Conservation (phyloP, 2,113 vertebrate genomes). For the Rhizomys pruinosus region DNA sequence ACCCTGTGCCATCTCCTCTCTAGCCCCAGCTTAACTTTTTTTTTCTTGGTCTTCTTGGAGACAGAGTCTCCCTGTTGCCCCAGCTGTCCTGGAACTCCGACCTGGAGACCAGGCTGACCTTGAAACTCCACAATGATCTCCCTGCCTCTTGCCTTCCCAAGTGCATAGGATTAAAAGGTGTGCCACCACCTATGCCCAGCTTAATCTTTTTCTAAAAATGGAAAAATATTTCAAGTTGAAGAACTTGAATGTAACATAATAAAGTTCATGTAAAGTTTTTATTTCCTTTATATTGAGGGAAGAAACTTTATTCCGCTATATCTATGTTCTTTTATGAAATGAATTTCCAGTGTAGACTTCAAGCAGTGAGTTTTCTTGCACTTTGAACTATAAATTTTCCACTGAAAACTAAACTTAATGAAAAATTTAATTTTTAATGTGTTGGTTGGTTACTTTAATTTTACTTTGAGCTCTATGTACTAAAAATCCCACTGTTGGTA, state of each 20-base stretch:
- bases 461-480: slow-evolving; percentile 12
- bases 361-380: slow-evolving; percentile 35
- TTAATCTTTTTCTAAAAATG: slow-evolving; percentile 2
- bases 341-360: slow-evolving; percentile 40
- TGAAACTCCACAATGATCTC: too few species aligned
- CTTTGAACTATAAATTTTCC: slow-evolving; percentile 39
- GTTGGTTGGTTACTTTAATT: slow-evolving; percentile 42
- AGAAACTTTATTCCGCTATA: not conserved
- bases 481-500: not conserved
- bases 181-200: too few species aligned
- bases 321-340: slow-evolving; percentile 45
- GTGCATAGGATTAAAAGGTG: too few species aligned
- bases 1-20: too few species aligned
- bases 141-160: too few species aligned
- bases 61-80: too few species aligned
- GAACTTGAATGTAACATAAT: slow-evolving; percentile 28
- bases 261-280: slow-evolving; percentile 42
- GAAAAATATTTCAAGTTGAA: slow-evolving; percentile 27
- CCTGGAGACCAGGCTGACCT: too few species aligned
- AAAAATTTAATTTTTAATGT: slow-evolving; percentile 42
- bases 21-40: too few species aligned
- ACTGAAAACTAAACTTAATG: slow-evolving; percentile 42
- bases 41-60: too few species aligned
- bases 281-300: slow-evolving; percentile 4
- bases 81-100: too few species aligned